Base-by-base conservation (phyloP, 2,888 invertebrate genomes). In the Bimastos eiseni region DNA sequence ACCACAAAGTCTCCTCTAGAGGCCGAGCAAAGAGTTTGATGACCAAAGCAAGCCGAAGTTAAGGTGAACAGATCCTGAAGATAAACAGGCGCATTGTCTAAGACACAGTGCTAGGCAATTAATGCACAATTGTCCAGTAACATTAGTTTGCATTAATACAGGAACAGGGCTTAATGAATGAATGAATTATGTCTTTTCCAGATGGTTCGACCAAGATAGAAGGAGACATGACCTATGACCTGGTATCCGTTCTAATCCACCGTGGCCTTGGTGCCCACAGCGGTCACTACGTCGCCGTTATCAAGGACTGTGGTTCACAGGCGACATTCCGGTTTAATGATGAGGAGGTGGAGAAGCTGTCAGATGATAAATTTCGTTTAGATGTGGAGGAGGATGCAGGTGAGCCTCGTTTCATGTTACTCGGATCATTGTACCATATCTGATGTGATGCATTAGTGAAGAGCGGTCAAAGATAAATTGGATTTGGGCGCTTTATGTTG, bases 301-400 rank as follows among this genome's bases (percentile, higher is more conserved):
- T 96, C 89, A 95, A 95, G 92, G 96, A 96, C 91, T 94, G 95
- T 33, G 93, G 95, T 24, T 95, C 95, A 34, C 96, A 96, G 34
- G 95, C 95, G 89, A 97, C 97, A 97, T 96, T 96, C 94, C 96
- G 96, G 93, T 97, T 96, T 93, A 97, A 97, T 93, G 97, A 97
- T 93, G 96, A 96, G 93, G 94, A 94, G 38, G 95, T 95, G 13
- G 95, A 95, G 90, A 94, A 94, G 93, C 94, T 95, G 93, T 94
- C 94, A 91, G 95, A 95, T 19, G 94, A 93, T 89, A 94, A 94
- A 89, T 92, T 95, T 36, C 94, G 95, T 89, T 93, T 95, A 41
- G 94, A 95, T 5, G 93, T 93, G 86, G 95, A 95, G 93, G 96
- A 96, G 92, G 94, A 96, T 33, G 95, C 95, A 92, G 93, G 93